These are phyloP conservation scores for Lasius platythorax DNA, from an alignment of 2,888 invertebrate species.

Conservation along the genomic window DNA sequence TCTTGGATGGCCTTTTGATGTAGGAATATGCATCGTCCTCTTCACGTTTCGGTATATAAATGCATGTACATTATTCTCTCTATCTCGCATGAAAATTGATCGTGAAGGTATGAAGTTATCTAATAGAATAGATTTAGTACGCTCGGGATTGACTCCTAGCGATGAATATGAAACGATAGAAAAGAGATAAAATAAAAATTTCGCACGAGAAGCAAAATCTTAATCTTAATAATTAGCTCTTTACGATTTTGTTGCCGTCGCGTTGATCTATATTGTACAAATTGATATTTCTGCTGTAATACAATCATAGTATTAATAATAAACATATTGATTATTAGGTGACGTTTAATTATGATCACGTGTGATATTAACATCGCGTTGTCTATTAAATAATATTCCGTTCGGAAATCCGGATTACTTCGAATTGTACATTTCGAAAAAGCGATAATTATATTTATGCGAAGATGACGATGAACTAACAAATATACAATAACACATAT, in stretches of 20 bases:
- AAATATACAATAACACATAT: not conserved
- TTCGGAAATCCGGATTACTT: not conserved
- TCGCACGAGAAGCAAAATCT: not conserved
- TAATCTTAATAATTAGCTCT: constrained; percentile 9
- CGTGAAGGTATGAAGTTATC: not conserved
- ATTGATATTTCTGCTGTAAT: not conserved
- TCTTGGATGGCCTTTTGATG: constrained; percentile 59
- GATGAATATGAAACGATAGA: not conserved
- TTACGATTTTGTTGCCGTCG: not conserved
- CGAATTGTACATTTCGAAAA: constrained; percentile 1
- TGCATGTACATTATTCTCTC: not conserved
- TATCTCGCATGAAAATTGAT: not conserved
- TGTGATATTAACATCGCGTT: constrained; percentile 3
- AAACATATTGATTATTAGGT: not conserved
- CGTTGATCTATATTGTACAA: constrained; percentile 1
- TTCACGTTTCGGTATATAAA: constrained; percentile 28
- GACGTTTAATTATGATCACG: not conserved
- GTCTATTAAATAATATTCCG: not conserved
- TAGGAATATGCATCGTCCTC: constrained; percentile 40
- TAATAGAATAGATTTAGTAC: not conserved
- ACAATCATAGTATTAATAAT: not conserved
- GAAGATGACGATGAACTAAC: constrained; percentile 41
- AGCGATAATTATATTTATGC: not conserved
- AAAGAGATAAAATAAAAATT: not conserved
- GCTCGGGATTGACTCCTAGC: not conserved